Evolutionary conservation across 1,140 invertebrate species (phyloP).

Genomic region (Nasonia longicornis): DNA sequence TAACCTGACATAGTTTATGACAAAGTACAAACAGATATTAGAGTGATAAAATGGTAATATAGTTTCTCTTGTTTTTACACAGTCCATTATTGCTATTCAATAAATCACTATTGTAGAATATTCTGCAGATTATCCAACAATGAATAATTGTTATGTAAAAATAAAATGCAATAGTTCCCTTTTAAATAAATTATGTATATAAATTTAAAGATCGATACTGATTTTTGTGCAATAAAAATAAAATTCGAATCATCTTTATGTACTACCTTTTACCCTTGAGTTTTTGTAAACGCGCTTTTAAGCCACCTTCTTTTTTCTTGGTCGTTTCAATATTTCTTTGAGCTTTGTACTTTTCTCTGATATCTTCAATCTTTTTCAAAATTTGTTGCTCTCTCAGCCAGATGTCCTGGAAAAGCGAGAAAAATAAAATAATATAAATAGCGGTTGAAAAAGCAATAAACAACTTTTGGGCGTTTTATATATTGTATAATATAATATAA

Average conservation of each 20-base stretch:
- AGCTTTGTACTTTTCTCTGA: constrained; percentile 73
- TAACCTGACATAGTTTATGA: neutral
- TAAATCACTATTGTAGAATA: neutral
- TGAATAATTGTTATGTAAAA: neutral
- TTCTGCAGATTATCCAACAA: neutral
- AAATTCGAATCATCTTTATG: constrained; percentile 27
- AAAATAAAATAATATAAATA: neutral
- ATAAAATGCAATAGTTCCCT: neutral
- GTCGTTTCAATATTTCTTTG: constrained; percentile 70
- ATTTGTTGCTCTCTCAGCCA: constrained; percentile 94
- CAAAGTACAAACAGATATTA: neutral
- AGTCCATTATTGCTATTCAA: neutral
- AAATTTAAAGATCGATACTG: neutral
- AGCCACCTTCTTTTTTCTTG: constrained; percentile 72
- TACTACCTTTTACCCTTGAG: constrained; percentile 63
- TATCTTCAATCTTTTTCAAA: constrained; percentile 81
- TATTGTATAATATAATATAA: no score
- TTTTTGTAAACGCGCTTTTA: constrained; percentile 74
- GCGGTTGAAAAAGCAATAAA: neutral
- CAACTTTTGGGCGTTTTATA: no score
- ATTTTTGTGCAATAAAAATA: constrained; percentile 10
- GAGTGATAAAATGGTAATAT: neutral
- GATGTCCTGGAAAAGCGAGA: constrained; percentile 73
- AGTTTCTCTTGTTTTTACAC: neutral
- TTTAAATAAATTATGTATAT: neutral